Base-by-base conservation (phyloP, 1,140 invertebrate species). In the Geopemphigus sp. region DNA sequence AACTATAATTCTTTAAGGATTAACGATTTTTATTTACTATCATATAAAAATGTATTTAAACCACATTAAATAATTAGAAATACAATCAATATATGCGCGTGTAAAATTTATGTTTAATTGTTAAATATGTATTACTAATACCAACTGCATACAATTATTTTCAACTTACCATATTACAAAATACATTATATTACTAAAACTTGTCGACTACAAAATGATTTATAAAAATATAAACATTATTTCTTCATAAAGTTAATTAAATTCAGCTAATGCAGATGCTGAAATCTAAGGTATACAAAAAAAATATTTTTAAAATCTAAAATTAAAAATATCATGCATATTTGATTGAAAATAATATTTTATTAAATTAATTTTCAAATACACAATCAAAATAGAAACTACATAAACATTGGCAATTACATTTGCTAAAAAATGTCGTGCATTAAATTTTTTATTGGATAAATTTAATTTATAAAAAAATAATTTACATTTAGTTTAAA, bases 271-370 rank as follows among this genome's bases (percentile, higher is more conserved):
- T 39, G 32, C 32, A 63, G 10, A 63, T 15, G 29, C 19, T 63
- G 57, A 66, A 66, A n/a, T 39, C 32, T 8, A 12, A 11, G 39
- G 22, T 45, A 66, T 66, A 39, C 39, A 3, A 63, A 14, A 59
- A 61, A 63, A 32, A 64, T 64, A 39, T n/a, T 17, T 59, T 64
- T 39, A n/a, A 19, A 39, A 64, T 39, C 19, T 8, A n/a, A 50
- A 47, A 68, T 47, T 68, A 47, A 68, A n/a, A n/a, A 68, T 68
- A 47, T 10, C 64, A 68, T 68, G 64, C 64, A 22, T 24, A 24
- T 47, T 12, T 24, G 32, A 39, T 39, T 66, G 3, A 32, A 64
- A 64, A 61, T 26, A 64, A 64, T 64, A 22, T 66, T 47, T 45
- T 22, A 24, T 68, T 17, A 24, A 66, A 68, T 47, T 68, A 47